Evolutionary conservation across 2,113 vertebrate species (phyloP).

Genomic region (Petroica traversi): DNA sequence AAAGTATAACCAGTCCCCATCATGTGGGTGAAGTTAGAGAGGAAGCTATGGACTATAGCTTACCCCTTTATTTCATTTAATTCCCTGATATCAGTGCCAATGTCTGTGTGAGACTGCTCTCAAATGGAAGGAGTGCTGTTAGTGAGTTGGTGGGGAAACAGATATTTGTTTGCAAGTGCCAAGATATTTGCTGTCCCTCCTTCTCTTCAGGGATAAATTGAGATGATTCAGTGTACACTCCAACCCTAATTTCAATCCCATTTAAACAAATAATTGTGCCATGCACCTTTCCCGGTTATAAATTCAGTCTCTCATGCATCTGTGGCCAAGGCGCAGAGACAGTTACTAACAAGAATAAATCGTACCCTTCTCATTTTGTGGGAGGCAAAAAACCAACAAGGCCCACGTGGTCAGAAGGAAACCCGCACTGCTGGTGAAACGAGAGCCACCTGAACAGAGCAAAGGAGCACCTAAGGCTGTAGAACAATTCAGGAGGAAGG

Average conservation of each 20-base stretch:
- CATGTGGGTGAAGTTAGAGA: neutral
- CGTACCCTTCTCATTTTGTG: neutral
- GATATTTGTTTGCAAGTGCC: neutral
- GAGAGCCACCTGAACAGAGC: neutral
- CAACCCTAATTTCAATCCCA: constrained; percentile 10
- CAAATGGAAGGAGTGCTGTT: neutral
- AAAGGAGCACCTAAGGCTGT: neutral
- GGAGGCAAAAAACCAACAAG: neutral
- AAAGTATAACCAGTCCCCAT: neutral
- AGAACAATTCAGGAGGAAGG: neutral
- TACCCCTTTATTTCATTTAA: neutral
- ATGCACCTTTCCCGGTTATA: neutral
- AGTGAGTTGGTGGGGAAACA: neutral
- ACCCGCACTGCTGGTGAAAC: neutral
- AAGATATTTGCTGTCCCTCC: neutral
- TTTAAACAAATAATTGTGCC: constrained; percentile 37
- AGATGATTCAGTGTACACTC: neutral
- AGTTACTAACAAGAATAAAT: constrained; percentile 11
- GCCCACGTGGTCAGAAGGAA: neutral
- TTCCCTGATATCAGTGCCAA: neutral
- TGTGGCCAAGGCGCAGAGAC: neutral
- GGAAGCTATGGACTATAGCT: neutral
- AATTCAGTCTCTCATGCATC: neutral
- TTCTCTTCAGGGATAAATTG: constrained; percentile 23
- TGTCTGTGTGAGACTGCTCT: constrained; percentile 1